Conservation (phyloP, 2,888 invertebrate genomes). For the Eupithecia tripunctaria region DNA sequence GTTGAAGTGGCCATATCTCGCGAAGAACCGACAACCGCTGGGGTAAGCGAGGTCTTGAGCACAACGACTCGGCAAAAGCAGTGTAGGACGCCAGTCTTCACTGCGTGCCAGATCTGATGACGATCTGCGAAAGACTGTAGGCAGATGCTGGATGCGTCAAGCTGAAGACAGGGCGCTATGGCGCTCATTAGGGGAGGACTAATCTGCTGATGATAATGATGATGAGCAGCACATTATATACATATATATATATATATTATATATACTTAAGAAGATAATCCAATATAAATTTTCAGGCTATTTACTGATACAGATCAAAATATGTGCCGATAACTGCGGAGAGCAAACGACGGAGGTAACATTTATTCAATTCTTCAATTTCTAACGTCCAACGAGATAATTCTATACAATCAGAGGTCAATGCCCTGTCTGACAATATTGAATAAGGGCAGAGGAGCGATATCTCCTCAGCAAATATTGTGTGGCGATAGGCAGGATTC, state of each 20-base stretch:
- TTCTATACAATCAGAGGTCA: conserved; percentile 66
- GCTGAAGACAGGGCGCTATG: not conserved
- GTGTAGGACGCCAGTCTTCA: too few relatives aligned
- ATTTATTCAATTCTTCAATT: not conserved
- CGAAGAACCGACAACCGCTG: too few relatives aligned
- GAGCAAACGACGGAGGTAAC: not conserved
- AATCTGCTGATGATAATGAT: not conserved
- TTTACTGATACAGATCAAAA: not conserved
- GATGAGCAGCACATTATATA: too few relatives aligned
- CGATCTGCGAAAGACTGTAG: too few relatives aligned
- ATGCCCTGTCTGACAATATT: conserved; percentile 73
- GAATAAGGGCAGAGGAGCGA: conserved; percentile 67
- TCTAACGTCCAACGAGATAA: conserved; percentile 26
- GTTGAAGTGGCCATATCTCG: too few relatives aligned
- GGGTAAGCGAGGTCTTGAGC: too few relatives aligned
- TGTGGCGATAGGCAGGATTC: conserved; percentile 63
- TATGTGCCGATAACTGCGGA: not conserved
- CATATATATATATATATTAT: too few relatives aligned
- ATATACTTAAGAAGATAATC: too few relatives aligned
- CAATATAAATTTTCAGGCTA: too few relatives aligned
- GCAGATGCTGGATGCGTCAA: too few relatives aligned
- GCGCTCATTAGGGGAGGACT: not conserved
- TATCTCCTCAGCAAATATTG: conserved; percentile 75
- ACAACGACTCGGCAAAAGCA: too few relatives aligned
- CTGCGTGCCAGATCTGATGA: too few relatives aligned